phyloP scores from a whole-genome alignment of 1,140 invertebrate species.

The Periplaneta americana region DNA sequence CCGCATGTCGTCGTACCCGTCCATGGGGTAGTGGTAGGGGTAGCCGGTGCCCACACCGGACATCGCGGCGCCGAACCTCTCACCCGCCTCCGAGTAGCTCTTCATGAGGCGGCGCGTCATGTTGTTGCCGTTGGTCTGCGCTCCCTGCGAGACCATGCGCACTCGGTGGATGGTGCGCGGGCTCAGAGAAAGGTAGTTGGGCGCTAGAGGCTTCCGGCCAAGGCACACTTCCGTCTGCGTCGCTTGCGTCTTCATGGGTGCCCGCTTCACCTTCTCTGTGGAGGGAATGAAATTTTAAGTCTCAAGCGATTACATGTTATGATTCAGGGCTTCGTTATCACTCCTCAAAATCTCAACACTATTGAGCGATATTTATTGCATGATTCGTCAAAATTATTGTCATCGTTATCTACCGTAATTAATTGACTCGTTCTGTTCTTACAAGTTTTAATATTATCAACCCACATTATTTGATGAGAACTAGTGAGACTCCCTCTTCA shows the following conservation, averaged over 20 bases:
- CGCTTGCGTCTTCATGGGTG: constrained; percentile 86
- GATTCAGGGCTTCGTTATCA: no score
- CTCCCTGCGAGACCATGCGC: constrained; percentile 83
- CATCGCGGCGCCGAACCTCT: constrained; percentile 40
- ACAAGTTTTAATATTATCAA: no score
- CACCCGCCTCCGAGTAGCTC: constrained; percentile 74
- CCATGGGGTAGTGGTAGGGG: neutral
- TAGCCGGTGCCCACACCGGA: constrained; percentile 17
- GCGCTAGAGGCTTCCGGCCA: constrained; percentile 58
- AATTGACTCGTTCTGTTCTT: no score
- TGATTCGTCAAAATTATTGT: no score
- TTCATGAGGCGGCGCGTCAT: constrained; percentile 69
- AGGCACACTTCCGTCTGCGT: constrained; percentile 78
- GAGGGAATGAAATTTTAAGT: no score
- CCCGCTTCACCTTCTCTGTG: constrained; percentile 74
- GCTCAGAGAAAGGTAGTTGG: constrained; percentile 70
- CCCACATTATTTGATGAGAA: no score
- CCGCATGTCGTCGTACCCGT: constrained; percentile 12
- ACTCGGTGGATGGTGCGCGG: constrained; percentile 60
- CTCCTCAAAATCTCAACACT: no score
- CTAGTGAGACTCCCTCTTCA: no score
- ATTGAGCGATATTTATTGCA: no score
- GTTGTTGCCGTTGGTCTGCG: constrained; percentile 70
- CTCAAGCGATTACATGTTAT: no score
- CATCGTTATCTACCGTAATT: no score